Evolutionary conservation across 1,140 invertebrate genomes (phyloP).

Genomic region (Melitaea cinxia): DNA sequence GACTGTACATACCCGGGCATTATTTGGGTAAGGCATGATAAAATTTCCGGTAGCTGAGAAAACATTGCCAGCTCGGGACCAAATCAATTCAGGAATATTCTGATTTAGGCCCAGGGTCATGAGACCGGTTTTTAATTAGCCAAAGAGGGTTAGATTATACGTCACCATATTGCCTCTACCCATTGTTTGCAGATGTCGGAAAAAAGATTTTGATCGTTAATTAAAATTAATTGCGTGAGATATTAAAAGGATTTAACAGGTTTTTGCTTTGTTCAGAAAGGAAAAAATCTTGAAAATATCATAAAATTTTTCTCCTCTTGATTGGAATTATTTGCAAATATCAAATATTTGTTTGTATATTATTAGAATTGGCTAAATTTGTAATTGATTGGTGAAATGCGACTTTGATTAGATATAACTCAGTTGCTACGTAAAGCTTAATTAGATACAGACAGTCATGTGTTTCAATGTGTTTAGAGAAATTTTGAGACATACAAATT

Average conservation of each 20-base stretch:
- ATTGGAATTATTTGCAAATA: no score
- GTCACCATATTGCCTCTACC: conserved; percentile 33
- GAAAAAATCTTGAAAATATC: no score
- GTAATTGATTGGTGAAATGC: no score
- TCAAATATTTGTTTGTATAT: no score
- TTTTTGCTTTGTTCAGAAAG: no score
- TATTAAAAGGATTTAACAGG: not conserved
- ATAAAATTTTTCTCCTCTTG: no score
- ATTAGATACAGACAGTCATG: no score
- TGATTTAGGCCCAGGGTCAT: conserved; percentile 39
- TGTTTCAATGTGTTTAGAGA: no score
- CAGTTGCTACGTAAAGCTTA: no score
- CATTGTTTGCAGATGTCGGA: conserved; percentile 30
- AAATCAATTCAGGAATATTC: conserved; percentile 35
- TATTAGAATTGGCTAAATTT: no score
- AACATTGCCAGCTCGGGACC: conserved; percentile 29
- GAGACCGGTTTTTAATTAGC: conserved; percentile 45
- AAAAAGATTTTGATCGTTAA: conserved; percentile 15
- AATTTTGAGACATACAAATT: no score
- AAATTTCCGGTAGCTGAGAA: conserved; percentile 31
- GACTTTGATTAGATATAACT: no score
- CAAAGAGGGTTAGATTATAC: conserved; percentile 37
- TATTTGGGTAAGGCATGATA: conserved; percentile 33
- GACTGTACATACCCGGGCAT: conserved; percentile 18
- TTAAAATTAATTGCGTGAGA: not conserved